phyloP scores from a whole-genome alignment of 2,113 vertebrate genomes.

The Merops nubicus region DNA sequence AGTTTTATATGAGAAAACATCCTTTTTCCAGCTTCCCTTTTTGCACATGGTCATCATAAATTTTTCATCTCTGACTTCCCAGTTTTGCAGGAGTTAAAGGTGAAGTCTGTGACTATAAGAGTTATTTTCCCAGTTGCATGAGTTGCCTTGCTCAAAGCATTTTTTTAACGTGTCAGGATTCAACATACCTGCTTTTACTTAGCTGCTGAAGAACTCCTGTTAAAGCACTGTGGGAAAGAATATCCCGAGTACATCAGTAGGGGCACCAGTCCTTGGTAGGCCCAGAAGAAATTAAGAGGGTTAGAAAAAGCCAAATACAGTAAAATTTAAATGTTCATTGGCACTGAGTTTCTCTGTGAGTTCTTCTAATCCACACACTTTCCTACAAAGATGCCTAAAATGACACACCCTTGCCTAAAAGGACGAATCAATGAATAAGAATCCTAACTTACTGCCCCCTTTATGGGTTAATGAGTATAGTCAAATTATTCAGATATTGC shows the following conservation, averaged over 20 bases:
- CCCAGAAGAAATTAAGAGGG: background rate
- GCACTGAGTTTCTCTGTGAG: background rate
- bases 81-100: background rate
- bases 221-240: background rate
- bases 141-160: background rate
- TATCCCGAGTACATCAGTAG: background rate
- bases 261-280: background rate
- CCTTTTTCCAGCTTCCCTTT: background rate
- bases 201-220: background rate
- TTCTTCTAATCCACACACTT: background rate
- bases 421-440: background rate
- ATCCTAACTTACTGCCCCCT: background rate
- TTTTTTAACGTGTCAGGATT: background rate
- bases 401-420: too few relatives aligned
- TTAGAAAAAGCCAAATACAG: background rate
- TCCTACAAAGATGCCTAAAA: background rate
- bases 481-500: background rate
- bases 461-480: background rate
- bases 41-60: background rate
- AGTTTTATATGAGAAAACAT: background rate
- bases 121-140: background rate
- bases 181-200: background rate
- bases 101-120: background rate
- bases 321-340: background rate
- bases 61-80: background rate